These are phyloP conservation scores for Fopius arisanus DNA, from an alignment of 1,140 invertebrate species.

Conservation along the genomic window DNA sequence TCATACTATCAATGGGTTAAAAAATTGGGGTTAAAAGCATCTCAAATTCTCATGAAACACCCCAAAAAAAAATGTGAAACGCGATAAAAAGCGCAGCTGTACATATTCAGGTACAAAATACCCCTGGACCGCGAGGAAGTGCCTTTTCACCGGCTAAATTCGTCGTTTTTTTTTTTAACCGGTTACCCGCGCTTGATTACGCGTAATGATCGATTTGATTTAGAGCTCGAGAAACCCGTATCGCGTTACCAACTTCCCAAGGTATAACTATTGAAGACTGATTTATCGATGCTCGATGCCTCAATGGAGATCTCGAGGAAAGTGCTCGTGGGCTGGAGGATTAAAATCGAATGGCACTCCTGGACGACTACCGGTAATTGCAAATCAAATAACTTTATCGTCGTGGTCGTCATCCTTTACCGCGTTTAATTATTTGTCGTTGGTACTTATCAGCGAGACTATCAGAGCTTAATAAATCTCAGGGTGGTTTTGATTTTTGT, in stretches of 20 bases:
- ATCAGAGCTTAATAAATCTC: not conserved
- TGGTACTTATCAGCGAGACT: not conserved
- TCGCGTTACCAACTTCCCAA: conserved; percentile 47
- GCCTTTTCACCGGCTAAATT: conserved; percentile 22
- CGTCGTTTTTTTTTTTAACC: conserved; percentile 37
- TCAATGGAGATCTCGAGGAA: conserved; percentile 23
- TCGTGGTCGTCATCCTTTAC: not conserved
- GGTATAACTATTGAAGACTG: conserved; percentile 14
- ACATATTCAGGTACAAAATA: conserved; percentile 18
- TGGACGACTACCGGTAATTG: conserved; percentile 19
- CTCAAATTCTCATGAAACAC: conserved; percentile 41
- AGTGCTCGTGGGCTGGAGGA: conserved; percentile 21
- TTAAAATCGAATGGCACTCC: conserved; percentile 18
- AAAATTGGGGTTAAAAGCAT: conserved; percentile 57
- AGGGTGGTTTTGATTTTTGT: not conserved
- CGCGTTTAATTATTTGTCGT: not conserved
- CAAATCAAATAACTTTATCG: conserved; percentile 11
- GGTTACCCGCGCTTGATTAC: conserved; percentile 58
- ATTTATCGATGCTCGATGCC: conserved; percentile 29
- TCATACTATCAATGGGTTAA: conserved; percentile 51
- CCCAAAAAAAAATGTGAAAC: conserved; percentile 39
- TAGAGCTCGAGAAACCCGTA: conserved; percentile 42
- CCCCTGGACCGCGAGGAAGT: conserved; percentile 15
- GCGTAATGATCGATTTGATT: conserved; percentile 59
- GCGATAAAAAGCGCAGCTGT: conserved; percentile 10